Evolutionary conservation across 2,888 invertebrate genomes (phyloP), one percentile per base, ranked within the genome.

Genomic region (Gnatocerus cornutus): DNA sequence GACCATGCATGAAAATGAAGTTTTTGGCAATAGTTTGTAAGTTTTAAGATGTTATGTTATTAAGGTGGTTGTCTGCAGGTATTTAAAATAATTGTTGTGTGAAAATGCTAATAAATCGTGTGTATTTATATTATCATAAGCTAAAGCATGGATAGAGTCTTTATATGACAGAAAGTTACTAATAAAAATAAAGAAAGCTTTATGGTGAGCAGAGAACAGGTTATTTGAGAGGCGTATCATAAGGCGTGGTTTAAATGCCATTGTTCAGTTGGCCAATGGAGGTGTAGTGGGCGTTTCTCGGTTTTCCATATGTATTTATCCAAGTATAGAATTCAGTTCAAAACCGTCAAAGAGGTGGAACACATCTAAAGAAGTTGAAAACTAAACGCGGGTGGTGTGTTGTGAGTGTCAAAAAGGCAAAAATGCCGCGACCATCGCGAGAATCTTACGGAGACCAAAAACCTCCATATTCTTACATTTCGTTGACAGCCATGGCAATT

Each of bases 381-480:
- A 21, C 21, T 21, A 21, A 21, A 21, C 21, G 69, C 65, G 69
- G 65, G 69, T 69, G 69, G 37, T 64, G 68, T 69, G 69, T 69
- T 55, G 59, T 55, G 62, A 30, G 30, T 68, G 55, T 48, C 3
- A 29, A 29, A 16, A 27, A 16, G 14, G 1, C 43, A 13, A 13
- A 21, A 69, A 98, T 98, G 98, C 98, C 98, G 82, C 92, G 98
- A 84, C 98, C 98, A 78, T 95, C 97, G 81, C 92, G 97, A 79
- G 97, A 97, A 86, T 95, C 97, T 66, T 98, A 98, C 88, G 97
- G 97, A 83, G 98, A 98, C 85, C 97, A 98, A 86, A 99, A 99
- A 87, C 99, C 99, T 69, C 99, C 99, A 33, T 99, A 98, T 86
- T 98, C 98, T 46, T 99, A 99, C 87, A 99, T 99, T 83, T 97